Base-by-base conservation (phyloP, 2,797 vertebrate species). In the Cottoperca gobio region DNA sequence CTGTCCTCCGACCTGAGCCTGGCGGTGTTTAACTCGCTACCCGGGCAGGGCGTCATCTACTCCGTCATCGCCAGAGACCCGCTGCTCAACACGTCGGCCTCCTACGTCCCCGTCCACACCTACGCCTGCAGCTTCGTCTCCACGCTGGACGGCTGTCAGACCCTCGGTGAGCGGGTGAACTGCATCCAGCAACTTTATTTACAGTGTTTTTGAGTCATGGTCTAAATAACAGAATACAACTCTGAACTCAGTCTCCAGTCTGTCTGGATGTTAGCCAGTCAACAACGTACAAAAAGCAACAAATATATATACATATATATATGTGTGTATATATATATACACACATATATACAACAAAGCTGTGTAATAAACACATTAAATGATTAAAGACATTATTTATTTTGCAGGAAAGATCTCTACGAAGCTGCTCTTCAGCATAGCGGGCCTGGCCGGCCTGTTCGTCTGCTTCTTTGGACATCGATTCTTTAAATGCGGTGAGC, bases 401-500 rank as follows among this genome's bases (percentile, higher is more conserved):
- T 58, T 33, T 90, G 5, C 75, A 99, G 98, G 96, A 69, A 96
- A 88, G 78, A 76, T 94, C 2, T 97, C 96, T 3, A 97, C 97
- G 17, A 98, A 97, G 90, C 45, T 98, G 4, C 96, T 99, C 82
- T 99, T 98, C 88, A 99, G 96, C 55, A 61, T 94, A 55, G 65
- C 91, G 43, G 96, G 96, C 58, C n/a, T 97, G 80, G 95, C 96
- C 1, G 97, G 98, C 3, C 92, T 99, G 69, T 96, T 98, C n/a
- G 78, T 96, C 78, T 99, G 97, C 85, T 98, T 97, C 90, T 94
- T 95, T 42, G 98, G 98, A 19, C 98, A 99, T 84, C 94, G 97
- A 45, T 99, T 96, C 93, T 98, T 98, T 92, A 99, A 99, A 94
- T 96, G 95, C 91, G 97, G 98, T 99, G 91, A 93, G 94, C 75